Evolutionary conservation across 2,888 invertebrate genomes (phyloP), one percentile per base, ranked within the genome.

Genomic region (Eulithis prunata): DNA sequence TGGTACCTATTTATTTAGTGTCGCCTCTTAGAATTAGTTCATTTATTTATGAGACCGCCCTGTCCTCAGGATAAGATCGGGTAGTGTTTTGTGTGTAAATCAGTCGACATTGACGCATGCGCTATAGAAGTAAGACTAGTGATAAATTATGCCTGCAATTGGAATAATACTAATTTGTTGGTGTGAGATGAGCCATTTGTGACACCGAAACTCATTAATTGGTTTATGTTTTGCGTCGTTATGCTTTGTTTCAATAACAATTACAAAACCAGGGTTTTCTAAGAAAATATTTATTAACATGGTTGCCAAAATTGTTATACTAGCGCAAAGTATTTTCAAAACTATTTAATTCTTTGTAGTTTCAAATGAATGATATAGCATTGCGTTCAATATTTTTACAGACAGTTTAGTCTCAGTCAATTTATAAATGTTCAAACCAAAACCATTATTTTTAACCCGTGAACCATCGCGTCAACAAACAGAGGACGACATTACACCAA

Each of bases 11-110:
- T 64, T 72, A 65, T 66, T 69, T 64, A 66, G 59, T 57, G 70
- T 57, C 64, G 66, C 71, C 74, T 79, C 78, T 77, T 72, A 72
- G 80, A 81, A 84, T 83, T 82, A 83, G 79, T 77, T 80, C 73
- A 81, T 79, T 84, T 84, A 84, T 85, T 84, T 85, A 84, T 80
- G 83, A 71, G 81, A 83, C 84, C 83, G 73, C 82, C 71, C 75
- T 80, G 80, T 79, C 80, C 70, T 63, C 73, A 64, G 81, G 83
- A 84, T 85, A 84, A 84, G 83, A 84, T 83, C 84, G 70, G 80
- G 76, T 76, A 75, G 74, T 79, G 79, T 77, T 79, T 77, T 73
- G 69, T 74, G 70, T 71, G 78, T 82, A 82, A 83, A 84, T 82
- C 78, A 82, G 78, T 76, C 74, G 71, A 75, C 71, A 73, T 76